A percentile compares a stretch with the other conserved stretches of the same genome.
phyloP scores from a whole-genome alignment of 2,113 vertebrate genomes.

The Delphinus delphis region DNA sequence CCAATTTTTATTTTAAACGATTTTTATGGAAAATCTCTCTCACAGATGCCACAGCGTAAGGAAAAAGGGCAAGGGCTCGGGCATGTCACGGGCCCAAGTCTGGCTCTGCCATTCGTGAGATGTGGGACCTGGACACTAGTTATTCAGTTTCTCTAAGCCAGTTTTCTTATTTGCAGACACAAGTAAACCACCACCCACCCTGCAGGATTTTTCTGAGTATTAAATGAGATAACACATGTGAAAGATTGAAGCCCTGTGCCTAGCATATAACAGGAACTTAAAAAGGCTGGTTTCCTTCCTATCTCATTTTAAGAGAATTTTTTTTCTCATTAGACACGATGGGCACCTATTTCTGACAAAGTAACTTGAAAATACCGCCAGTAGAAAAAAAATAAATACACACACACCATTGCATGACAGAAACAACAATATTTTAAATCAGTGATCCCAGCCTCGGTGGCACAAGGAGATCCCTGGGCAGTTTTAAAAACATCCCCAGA shows the following conservation, averaged over 20 bases:
- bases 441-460: background rate
- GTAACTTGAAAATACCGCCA: background rate
- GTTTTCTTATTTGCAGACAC: background rate
- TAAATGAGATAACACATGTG: background rate
- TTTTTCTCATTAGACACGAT: background rate
- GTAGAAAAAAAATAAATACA: background rate
- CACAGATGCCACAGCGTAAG: background rate
- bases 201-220: background rate
- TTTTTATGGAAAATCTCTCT: background rate
- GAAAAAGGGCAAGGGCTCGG: background rate
- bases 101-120: background rate
- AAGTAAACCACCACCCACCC: background rate
- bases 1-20: background rate
- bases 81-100: background rate
- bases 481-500: background rate
- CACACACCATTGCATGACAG: background rate
- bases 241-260: background rate
- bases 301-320: background rate
- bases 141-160: background rate
- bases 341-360: background rate
- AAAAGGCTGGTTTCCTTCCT: background rate
- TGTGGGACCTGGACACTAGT: background rate
- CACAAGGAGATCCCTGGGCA: background rate
- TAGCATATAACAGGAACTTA: background rate
- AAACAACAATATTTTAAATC: background rate